Evolutionary conservation across 2,888 invertebrate genomes (phyloP), one percentile per base, ranked within the genome.

Genomic region (Tineola bisselliella): DNA sequence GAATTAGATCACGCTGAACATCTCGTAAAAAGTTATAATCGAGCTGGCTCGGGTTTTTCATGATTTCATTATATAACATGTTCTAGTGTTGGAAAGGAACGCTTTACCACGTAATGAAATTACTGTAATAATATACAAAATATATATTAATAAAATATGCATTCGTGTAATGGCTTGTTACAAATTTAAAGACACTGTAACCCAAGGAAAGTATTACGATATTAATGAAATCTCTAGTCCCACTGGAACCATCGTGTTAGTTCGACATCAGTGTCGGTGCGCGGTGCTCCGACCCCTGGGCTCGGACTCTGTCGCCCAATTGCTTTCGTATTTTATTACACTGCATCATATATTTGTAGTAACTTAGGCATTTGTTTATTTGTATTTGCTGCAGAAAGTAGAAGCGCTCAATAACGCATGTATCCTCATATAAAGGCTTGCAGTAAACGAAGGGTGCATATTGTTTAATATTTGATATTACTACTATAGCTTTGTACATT

Each of bases 401-500:
- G 78, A 86, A 86, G 82, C 87, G 86, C 86, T 87, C 86, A 87
- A 87, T 84, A 81, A 83, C 76, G 76, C 82, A 61, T 84, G 79
- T 86, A 84, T 82, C 84, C 84, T 83, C 79, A 77, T 75, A 77
- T 74, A 83, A 60, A 84, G 84, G 86, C 87, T 87, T 86, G 82
- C 86, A 86, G 86, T 83, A 82, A 86, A 82, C 83, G 84, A 84
- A 84, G 86, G 86, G 87, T 86, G 87, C 87, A 86, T 86, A 86
- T 84, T 87, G 86, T 87, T 87, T 87, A 66, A 86, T 87, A 87
- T 86, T 86, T 87, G 87, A 87, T 87, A 88, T 87, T 87, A 86
- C 87, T 87, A 87, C 84, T 88, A 88, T 90, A 90, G 90, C 90
- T 90, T 90, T 90, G 89, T 90, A 90, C 90, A 90, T 89, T 90